These are phyloP conservation scores for Sesia bembeciformis DNA, from an alignment of 2,888 invertebrate species.

Conservation along the genomic window DNA sequence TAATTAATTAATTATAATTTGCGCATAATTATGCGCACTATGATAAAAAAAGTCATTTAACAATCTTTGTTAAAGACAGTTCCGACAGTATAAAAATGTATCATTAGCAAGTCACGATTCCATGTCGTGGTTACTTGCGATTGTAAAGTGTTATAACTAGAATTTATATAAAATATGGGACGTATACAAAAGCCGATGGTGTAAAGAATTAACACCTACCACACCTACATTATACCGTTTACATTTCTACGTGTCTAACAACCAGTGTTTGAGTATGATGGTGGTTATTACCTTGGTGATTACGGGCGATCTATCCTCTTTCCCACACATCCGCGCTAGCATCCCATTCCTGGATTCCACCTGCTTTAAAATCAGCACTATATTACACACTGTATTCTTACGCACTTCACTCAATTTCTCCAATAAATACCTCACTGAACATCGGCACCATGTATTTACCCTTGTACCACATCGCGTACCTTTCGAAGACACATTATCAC, in stretches of 20 bases:
- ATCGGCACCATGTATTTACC: conserved; percentile 31
- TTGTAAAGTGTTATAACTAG: background rate
- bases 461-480: conserved; percentile 26
- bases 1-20: too few relatives aligned
- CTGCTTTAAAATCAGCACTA: conserved; percentile 20
- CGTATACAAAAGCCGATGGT: background rate
- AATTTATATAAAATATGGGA: background rate
- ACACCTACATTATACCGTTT: background rate
- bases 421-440: conserved; percentile 27
- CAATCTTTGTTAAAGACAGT: too few relatives aligned
- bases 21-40: too few relatives aligned
- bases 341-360: conserved; percentile 23
- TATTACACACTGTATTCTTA: conserved; percentile 14
- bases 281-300: conserved; percentile 39
- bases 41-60: too few relatives aligned
- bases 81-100: background rate
- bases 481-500: conserved; percentile 13
- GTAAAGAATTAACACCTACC: background rate
- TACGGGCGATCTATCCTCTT: conserved; percentile 34
- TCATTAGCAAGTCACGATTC: background rate
- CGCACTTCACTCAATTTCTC: conserved; percentile 11
- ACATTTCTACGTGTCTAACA: background rate
- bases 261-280: too few relatives aligned
- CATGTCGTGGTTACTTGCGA: background rate
- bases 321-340: conserved; percentile 42